Base-by-base conservation (phyloP, 2,888 invertebrate genomes). In the Rhingia rostrata region DNA sequence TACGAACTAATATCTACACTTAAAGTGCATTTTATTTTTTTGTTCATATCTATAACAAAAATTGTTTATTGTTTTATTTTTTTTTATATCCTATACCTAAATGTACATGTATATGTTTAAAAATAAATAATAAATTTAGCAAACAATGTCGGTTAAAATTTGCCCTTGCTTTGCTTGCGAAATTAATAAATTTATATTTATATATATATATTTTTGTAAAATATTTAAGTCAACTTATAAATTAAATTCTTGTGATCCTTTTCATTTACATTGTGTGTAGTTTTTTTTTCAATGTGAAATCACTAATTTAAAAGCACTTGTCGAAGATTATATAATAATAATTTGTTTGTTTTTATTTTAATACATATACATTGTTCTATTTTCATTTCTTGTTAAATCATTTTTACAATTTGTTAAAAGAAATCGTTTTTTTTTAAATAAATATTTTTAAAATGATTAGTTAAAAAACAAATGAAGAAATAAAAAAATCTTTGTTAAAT, bases 301-400 rank as follows among this genome's bases (percentile, higher is more conserved):
- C 66, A 75, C 84, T 84, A 80, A 84, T 84, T 70, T 79, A 84
- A 80, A 84, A 84, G 84, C 84, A 84, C 84, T 84, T 84, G 74
- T 74, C 66, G 80, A 70, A 80, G 84, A 77, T 82, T 22, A 49
- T 82, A 70, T 64, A 74, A 78, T 83, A 79, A 69, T 60, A 75
- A 58, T 70, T 61, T 41, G 41, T 58, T 33, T 64, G 10, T 77
- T 41, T 77, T 32, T 66, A 47, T 60, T n/a, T 70, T 4, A 56
- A 61, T 81, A 64, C 58, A 64, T 53, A 49, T 41, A 22, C 2
- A 22, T 22, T 22, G 22, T 22, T 22, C 2, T 22, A 37, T 61
- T 14, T 43, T 67, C 47, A 37, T 70, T 6, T 39, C 32, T 58
- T 60, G 35, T n/a, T 37, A 49, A 37, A 63, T 61, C 47, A 63